Base-by-base conservation (phyloP, 2,113 vertebrate species). In the Halcyon senegalensis region DNA sequence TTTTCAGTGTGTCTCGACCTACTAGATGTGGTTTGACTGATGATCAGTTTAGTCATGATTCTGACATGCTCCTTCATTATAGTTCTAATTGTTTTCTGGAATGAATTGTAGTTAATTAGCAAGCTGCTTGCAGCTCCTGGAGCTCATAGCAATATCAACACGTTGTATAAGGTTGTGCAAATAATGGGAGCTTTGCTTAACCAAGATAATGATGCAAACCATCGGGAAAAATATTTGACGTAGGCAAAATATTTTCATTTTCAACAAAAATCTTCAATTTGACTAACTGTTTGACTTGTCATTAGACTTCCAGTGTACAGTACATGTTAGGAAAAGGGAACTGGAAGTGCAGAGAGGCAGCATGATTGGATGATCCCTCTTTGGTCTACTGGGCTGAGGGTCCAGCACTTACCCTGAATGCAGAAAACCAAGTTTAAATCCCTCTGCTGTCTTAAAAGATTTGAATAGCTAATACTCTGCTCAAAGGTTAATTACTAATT, bases 401-500 rank as follows among this genome's bases (percentile, higher is more conserved):
- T 84, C 2, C 3, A 16, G n/a, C 74, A 43, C 27, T 87, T 72
- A 35, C 27, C 55, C 58, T 53, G 18, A 69, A 9, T 31, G 30
- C 51, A 70, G 48, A 43, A 88, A 93, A 53, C 27, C 25, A 28
- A n/a, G 27, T 84, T 75, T 33, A 64, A 96, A 75, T 92, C 84
- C 58, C 69, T 91, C 66, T 95, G 51, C 87, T 87, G 9, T 64
- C 75, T 67, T 77, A 21, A 55, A 81, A 50, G 64, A 58, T 46
- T 64, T 75, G 24, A 89, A 89, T 41, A 91, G 89, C 51, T 94
- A 78, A 94, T 89, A 75, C 10, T 30, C 77, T 84, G 48, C 81
- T 72, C 77, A 96, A 90, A 96, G 95, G 90, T 96, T 96, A 96
- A 94, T 97, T 96, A 51, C 86, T 96, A 84, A 93, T 90, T 95